These are phyloP conservation scores for Drosophila anomelani DNA, from an alignment of 2,888 invertebrate species.

Conservation along the genomic window DNA sequence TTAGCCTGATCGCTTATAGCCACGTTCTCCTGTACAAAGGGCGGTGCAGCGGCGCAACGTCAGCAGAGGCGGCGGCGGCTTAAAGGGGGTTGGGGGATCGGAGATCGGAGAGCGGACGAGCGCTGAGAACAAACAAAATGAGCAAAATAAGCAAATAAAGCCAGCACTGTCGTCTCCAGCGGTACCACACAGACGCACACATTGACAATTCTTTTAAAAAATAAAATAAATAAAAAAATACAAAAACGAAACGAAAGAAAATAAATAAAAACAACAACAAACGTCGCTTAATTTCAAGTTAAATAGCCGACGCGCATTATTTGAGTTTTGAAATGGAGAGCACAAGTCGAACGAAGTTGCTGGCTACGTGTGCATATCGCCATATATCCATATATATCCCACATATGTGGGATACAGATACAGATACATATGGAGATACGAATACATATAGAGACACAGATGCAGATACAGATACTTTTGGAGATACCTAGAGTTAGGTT, in stretches of 20 bases:
- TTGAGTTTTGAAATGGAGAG: slow-evolving; percentile 78
- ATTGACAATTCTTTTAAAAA: slow-evolving; percentile 39
- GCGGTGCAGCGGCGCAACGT: slow-evolving; percentile 45
- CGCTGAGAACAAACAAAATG: slow-evolving; percentile 75
- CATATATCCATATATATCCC: slow-evolving; percentile 14
- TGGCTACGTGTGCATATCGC: slow-evolving; percentile 36
- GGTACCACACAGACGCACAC: slow-evolving; percentile 50
- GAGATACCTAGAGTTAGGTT: slow-evolving; percentile 26
- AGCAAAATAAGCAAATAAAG: slow-evolving; percentile 76
- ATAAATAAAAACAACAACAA: slow-evolving; percentile 58
- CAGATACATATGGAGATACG: neutral
- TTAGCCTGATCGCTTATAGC: slow-evolving; percentile 20
- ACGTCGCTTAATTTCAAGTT: slow-evolving; percentile 78
- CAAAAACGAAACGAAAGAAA: slow-evolving; percentile 42
- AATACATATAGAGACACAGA: neutral
- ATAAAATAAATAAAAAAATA: slow-evolving; percentile 27
- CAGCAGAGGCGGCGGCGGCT: slow-evolving; percentile 24
- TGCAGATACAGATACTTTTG: neutral
- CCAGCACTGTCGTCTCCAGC: slow-evolving; percentile 45
- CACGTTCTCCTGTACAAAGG: slow-evolving; percentile 40
- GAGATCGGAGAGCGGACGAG: slow-evolving; percentile 30
- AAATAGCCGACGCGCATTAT: slow-evolving; percentile 79
- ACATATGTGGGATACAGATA: neutral
- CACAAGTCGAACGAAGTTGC: slow-evolving; percentile 58
- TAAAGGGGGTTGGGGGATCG: slow-evolving; percentile 38